Evolutionary conservation across 2,888 invertebrate species (phyloP).

Genomic region (Drosophila colorata): DNA sequence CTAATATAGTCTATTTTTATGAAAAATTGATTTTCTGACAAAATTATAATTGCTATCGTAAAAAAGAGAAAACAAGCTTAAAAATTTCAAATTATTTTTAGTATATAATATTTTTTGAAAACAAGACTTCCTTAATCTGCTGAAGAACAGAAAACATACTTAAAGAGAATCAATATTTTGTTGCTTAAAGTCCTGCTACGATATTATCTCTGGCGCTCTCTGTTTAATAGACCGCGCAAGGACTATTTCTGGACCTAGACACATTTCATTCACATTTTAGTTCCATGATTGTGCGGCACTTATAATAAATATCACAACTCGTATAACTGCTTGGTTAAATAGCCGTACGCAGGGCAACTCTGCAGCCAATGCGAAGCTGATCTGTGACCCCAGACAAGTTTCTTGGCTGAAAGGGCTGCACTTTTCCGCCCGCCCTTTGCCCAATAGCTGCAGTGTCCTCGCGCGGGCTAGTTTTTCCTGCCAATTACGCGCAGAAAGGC

Average conservation of each 20-base stretch:
- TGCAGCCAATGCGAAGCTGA: conserved; percentile 4
- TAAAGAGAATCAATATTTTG: too few species aligned
- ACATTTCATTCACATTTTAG: not conserved
- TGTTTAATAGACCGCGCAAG: not conserved
- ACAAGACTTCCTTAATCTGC: too few species aligned
- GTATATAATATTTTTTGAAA: too few species aligned
- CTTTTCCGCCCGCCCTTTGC: not conserved
- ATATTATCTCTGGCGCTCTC: too few species aligned
- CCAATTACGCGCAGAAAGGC: conserved; percentile 67
- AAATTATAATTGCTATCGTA: too few species aligned
- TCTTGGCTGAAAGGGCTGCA: not conserved
- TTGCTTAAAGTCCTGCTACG: too few species aligned
- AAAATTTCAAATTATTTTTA: too few species aligned
- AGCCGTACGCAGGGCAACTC: not conserved
- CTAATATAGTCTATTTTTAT: too few species aligned
- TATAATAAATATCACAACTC: not conserved
- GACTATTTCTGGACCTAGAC: not conserved
- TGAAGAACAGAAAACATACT: too few species aligned
- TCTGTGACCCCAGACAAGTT: conserved; percentile 4
- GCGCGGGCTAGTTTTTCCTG: conserved; percentile 35
- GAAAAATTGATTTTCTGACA: too few species aligned
- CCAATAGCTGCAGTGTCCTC: not conserved
- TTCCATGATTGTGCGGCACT: not conserved
- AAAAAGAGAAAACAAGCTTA: too few species aligned
- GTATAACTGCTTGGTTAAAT: not conserved